Evolutionary conservation across 2,797 vertebrate species (phyloP), one percentile per base, ranked within the genome.

Genomic region (Dallia pectoralis): DNA sequence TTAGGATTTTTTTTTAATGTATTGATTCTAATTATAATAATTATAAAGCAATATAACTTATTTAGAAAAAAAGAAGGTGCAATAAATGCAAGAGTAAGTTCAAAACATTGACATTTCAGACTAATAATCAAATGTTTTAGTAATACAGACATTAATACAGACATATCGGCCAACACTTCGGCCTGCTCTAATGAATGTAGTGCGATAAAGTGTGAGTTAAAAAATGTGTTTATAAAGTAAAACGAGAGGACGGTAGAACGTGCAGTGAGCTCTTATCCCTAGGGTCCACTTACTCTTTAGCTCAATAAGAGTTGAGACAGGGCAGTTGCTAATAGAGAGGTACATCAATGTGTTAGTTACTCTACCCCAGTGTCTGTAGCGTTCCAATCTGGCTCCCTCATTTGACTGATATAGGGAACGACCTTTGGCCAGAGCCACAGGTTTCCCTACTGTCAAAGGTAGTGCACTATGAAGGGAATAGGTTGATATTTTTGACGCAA

Each of bases 271-370:
- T 56, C 53, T 56, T 56, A 25, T 56, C 65, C 87, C 88, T 4
- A 7, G 87, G 86, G 86, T 68, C 84, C 88, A 88, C 88, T 89
- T 88, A 88, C 79, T 75, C 78, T 75, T 71, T 27, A 82, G 82
- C 85, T 87, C 87, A 87, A 88, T 91, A 91, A 87, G 70, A 77
- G 79, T 88, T 80, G 68, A 84, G 84, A 83, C 82, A 77, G 80
- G 79, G 75, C 79, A 72, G 76, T 1, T 0, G 72, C 76, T 88
- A 86, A 89, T 86, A 87, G 84, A 88, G 83, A 82, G 71, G 67
- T 82, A 85, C 82, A 84, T 89, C 89, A 89, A 70, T 84, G 80
- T 66, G 36, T 70, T 9, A 69, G 22, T 32, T 25, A 51, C 47
- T 22, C 25, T 18, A 18, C 16, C 12, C 48, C 48, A 29, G 3